Base-by-base conservation (phyloP, 2,888 invertebrate species). In the Pseudanteris insignis region DNA sequence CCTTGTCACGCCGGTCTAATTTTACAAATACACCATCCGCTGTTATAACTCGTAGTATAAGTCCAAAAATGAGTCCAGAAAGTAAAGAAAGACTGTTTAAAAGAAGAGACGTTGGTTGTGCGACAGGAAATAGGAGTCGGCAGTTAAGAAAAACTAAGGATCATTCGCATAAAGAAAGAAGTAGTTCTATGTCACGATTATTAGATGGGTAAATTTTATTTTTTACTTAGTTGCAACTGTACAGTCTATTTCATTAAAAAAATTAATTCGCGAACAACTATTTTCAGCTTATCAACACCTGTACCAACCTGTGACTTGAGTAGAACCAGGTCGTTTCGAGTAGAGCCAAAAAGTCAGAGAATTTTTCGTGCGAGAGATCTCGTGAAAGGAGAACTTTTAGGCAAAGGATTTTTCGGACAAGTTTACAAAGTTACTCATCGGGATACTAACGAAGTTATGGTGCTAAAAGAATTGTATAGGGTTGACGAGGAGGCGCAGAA, bases 401-500 rank as follows among this genome's bases (percentile, higher is more conserved):
- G 96, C 2, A 90, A 92, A 71, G 96, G 96, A 0, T 96, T 96
- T 82, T 96, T 96, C 81, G 96, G 96, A 1, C 92, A 94, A 79
- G 93, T 91, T 54, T 18, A 18, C 18, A 90, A 93, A 83, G 94
- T 95, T 48, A 95, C 94, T 0, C 95, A 96, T 76, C 87, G 90
- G 41, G 89, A 90, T 67, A 94, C 94, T 0, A 89, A 89, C 64
- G 96, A 96, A 81, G 90, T 94, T 32, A 96, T 96, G 95, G 96
- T 96, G 68, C 86, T 96, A 29, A 96, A 96, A 75, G 95, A 96
- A 76, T 84, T 96, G 48, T 92, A 94, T 81, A 84, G 94, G 47
- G 92, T 96, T 12, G 96, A 96, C 75, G 96, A 95, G 75, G 94
- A 93, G 72, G 96, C 96, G 1, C 95, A 96, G 79, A 89, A 90